Evolutionary conservation across 2,888 invertebrate species (phyloP).

Genomic region (Chalcosyrphus nemorum): DNA sequence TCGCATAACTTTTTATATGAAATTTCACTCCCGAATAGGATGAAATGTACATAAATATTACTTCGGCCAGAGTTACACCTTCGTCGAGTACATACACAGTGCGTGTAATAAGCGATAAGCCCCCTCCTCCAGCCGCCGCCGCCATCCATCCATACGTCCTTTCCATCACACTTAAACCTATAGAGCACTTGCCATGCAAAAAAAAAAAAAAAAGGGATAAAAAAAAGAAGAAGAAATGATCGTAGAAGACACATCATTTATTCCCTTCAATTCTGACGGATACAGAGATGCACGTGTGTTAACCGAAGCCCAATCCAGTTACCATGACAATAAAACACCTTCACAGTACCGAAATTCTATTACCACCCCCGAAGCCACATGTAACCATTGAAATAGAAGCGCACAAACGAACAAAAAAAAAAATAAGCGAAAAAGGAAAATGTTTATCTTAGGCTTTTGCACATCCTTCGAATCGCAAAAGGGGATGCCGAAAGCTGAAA

Average conservation of each 20-base stretch:
- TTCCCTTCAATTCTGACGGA: slow-evolving; percentile 73
- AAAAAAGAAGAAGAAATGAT: slow-evolving; percentile 47
- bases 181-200: slow-evolving; percentile 22
- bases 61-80: slow-evolving; percentile 49
- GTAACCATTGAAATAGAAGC: slow-evolving; percentile 70
- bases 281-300: slow-evolving; percentile 70
- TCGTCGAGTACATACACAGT: slow-evolving; percentile 37
- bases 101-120: slow-evolving; percentile 71
- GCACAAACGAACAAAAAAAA: slow-evolving; percentile 73
- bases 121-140: slow-evolving; percentile 40
- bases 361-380: slow-evolving; percentile 68
- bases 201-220: slow-evolving; percentile 16
- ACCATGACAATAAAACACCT: slow-evolving; percentile 73
- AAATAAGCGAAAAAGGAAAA: slow-evolving; percentile 63
- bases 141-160: slow-evolving; percentile 34
- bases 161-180: slow-evolving; percentile 52
- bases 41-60: slow-evolving; percentile 39
- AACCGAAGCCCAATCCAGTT: slow-evolving; percentile 72
- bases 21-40: slow-evolving; percentile 58
- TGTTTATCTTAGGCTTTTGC: slow-evolving; percentile 81
- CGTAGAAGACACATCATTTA: slow-evolving; percentile 72
- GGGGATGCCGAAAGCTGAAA: slow-evolving; percentile 70
- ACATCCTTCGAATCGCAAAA: slow-evolving; percentile 76
- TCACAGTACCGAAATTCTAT: slow-evolving; percentile 70
- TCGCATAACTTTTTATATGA: slow-evolving; percentile 66